Percentiles rank a stretch among this genome's conserved stretches.
Conservation (phyloP, 2,113 vertebrate genomes). For the Scalopus aquaticus region DNA sequence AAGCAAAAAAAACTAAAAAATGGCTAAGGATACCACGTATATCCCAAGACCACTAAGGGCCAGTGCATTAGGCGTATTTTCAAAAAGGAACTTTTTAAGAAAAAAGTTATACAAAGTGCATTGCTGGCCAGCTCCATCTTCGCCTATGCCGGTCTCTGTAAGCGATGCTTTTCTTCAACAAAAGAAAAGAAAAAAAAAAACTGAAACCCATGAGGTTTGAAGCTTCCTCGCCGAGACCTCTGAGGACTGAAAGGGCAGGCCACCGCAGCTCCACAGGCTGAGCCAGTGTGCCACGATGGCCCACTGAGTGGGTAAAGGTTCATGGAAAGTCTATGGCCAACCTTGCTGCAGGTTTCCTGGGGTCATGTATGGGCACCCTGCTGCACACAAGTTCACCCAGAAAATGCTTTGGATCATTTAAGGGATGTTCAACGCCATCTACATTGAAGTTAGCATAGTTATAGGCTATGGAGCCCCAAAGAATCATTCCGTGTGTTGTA, state of each 20-base stretch:
- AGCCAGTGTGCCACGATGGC: background rate
- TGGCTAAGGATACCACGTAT: conserved; percentile 63
- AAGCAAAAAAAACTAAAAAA: background rate
- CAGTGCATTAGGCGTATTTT: background rate
- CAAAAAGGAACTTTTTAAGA: conserved; percentile 12
- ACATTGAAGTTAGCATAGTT: background rate
- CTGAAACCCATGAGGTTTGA: background rate
- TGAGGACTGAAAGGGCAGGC: background rate
- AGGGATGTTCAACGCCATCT: background rate
- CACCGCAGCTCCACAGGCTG: background rate
- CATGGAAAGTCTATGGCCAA: background rate
- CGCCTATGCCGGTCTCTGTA: background rate
- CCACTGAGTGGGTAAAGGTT: background rate
- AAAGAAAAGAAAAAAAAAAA: too few relatives aligned
- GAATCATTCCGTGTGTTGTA: background rate
- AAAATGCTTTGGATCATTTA: conserved; percentile 22
- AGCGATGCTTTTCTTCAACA: conserved; percentile 52
- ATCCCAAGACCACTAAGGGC: conserved; percentile 28
- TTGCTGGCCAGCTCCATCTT: background rate
- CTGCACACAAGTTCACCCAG: background rate
- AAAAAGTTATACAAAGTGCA: conserved; percentile 36
- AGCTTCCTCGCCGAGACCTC: background rate
- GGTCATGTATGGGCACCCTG: background rate
- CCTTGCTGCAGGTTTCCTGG: background rate
- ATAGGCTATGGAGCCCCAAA: background rate